Base-by-base conservation (phyloP, 1,140 invertebrate species). In the Physella acuta region DNA sequence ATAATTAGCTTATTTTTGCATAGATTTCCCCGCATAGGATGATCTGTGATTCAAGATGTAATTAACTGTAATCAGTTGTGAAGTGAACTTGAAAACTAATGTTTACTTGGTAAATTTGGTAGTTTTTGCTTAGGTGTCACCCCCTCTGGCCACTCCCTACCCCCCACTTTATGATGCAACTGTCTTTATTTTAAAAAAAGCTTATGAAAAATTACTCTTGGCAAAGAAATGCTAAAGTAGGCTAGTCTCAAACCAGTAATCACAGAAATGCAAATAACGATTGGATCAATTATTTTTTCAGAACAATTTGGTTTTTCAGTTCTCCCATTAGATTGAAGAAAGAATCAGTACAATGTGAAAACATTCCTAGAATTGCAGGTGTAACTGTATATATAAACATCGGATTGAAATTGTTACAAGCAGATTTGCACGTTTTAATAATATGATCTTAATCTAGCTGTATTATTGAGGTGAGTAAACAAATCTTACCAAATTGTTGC, bases 401-500 rank as follows among this genome's bases (percentile, higher is more conserved):
- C 11, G 11, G 8, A 14, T 14, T 11, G 8, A 56, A 11, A 28
- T 56, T 8, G 8, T 14, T 11, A n/a, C 11, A n/a, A 11, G 11
- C 17, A 14, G 17, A n/a, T 8, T 11, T 14, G 26, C 17, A 28
- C 8, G 17, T 11, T 14, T 17, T 11, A 14, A 56, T 8, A 5
- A 56, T 26, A 56, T 28, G 11, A 8, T 14, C 28, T 14, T n/a
- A n/a, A n/a, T 11, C 11, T 14, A 11, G 8, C 53, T 56, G 53
- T 8, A 56, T 11, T 14, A n/a, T 26, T 14, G 17, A 56, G 17
- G 26, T 17, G 11, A 17, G 8, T 14, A 28, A 56, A 11, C 8
- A 14, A 8, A 8, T 36, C 73, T 71, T 51, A 74, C 73, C 30
- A 69, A 44, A 16, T 68, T 39, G 8, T 62, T 33, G 66, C 53